Evolutionary conservation across 2,888 invertebrate species (phyloP), one percentile per base, ranked within the genome.

Genomic region (Brachynemurus nebulosus): DNA sequence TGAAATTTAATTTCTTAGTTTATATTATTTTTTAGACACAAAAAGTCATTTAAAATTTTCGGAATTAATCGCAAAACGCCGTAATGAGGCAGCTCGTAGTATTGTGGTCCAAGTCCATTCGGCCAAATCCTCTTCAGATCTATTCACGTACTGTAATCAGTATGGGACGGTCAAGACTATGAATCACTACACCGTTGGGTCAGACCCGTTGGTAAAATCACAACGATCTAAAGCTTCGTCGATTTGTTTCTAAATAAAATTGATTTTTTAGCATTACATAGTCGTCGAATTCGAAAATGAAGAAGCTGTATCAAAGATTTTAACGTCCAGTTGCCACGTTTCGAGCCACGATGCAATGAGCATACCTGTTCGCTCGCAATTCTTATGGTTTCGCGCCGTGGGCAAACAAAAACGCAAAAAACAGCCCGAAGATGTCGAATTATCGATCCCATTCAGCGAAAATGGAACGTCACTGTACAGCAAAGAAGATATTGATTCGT

Each of bases 21-120:
- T 30, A 30, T 8, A 8, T 30, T 6, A 2, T 36, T 36, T 19
- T 2, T 7, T 17, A 40, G 25, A 5, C 11, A 48, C 58, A 30
- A 58, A n/a, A 3, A 9, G n/a, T 30, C 14, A 30, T 30, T 14
- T 3, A 30, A 30, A 30, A 5, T 76, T 81, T 61, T 72, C 78
- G 47, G 72, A 78, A 46, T 62, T 78, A 50, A 63, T 80, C 36
- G 61, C 65, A 30, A 62, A 63, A 18, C 72, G 83, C 51, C 72
- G 77, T 57, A 58, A 62, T 2, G 73, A 86, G 60, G 85, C 88
- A 0, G 65, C 63, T 41, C 70, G 74, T 47, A 84, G 82, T 62
- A 66, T 86, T 44, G 63, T 88, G 23, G 76, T 89, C 4, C 85
- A 86, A 66, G 80, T 88, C 2, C 76, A 78, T 54, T 81, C 84